phyloP scores from a whole-genome alignment of 2,888 invertebrate species.

The Cistogaster globosa region DNA sequence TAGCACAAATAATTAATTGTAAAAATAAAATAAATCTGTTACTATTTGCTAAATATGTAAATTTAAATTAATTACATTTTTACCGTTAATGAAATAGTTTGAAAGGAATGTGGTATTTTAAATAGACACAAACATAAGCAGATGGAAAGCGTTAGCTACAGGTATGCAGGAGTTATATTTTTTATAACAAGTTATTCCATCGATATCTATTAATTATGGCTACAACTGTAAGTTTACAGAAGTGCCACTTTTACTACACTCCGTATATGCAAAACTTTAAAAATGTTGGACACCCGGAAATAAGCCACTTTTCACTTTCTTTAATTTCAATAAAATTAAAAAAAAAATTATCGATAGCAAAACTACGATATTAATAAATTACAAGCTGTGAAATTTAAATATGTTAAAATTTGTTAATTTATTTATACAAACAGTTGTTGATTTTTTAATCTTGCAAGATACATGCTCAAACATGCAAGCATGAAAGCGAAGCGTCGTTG shows the following conservation, averaged over 20 bases:
- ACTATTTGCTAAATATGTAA: too few relatives aligned
- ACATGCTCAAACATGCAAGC: background rate
- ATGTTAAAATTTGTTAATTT: conserved; percentile 61
- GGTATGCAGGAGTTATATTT: background rate
- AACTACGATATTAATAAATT: conserved; percentile 48
- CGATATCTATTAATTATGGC: too few relatives aligned
- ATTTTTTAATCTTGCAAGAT: conserved; percentile 1
- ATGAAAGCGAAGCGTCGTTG: background rate
- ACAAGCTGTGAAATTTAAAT: conserved; percentile 58
- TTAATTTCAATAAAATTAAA: conserved; percentile 15
- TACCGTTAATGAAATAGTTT: too few relatives aligned
- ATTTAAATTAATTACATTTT: too few relatives aligned
- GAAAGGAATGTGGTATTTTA: too few relatives aligned
- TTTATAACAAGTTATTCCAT: background rate
- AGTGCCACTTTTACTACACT: background rate
- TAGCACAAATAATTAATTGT: too few relatives aligned
- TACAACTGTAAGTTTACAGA: background rate
- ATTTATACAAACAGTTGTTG: conserved; percentile 32
- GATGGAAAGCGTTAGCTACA: too few relatives aligned
- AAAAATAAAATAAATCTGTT: too few relatives aligned
- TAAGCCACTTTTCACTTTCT: background rate
- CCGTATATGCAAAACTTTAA: background rate
- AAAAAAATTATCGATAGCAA: background rate
- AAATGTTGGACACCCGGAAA: background rate
- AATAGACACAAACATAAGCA: too few relatives aligned